phyloP scores from a whole-genome alignment of 2,113 vertebrate species.

The Dipodomys spectabilis region DNA sequence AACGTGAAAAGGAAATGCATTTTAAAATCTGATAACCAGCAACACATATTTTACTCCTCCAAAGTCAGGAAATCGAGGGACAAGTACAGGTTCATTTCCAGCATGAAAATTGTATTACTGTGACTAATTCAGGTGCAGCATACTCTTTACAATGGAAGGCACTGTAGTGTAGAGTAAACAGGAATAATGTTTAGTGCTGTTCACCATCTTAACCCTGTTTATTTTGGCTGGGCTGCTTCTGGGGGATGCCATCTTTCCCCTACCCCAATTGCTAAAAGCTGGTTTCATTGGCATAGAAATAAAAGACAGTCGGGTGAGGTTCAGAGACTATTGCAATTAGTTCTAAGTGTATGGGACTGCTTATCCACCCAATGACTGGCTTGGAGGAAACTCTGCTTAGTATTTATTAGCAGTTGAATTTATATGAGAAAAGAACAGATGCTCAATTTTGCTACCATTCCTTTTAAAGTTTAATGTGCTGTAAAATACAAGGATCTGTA shows the following conservation, averaged over 20 bases:
- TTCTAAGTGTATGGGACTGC: constrained; percentile 65
- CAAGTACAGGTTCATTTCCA: constrained; percentile 69
- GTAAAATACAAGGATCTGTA: constrained; percentile 76
- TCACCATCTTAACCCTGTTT: constrained; percentile 60
- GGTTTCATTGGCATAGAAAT: constrained; percentile 72
- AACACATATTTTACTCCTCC: constrained; percentile 67
- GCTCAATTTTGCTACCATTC: constrained; percentile 74
- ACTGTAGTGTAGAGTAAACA: constrained; percentile 41
- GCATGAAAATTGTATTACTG: constrained; percentile 60
- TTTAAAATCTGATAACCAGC: constrained; percentile 74
- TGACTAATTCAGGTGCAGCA: constrained; percentile 66
- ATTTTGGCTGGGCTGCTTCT: constrained; percentile 61
- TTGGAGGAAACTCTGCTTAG: constrained; percentile 66
- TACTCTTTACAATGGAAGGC: constrained; percentile 25
- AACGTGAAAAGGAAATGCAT: constrained; percentile 82
- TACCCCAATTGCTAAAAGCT: constrained; percentile 74
- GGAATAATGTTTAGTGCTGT: constrained; percentile 51
- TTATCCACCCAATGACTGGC: constrained; percentile 52
- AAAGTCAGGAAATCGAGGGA: constrained; percentile 75
- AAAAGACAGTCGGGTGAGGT: constrained; percentile 56
- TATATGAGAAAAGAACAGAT: constrained; percentile 76
- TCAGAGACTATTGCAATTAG: constrained; percentile 59
- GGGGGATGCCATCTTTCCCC: constrained; percentile 60
- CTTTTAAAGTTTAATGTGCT: constrained; percentile 81
- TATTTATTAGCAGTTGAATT: constrained; percentile 78